These are phyloP conservation scores for Brachycybe producta DNA, from an alignment of 2,888 invertebrate genomes.

Conservation along the genomic window DNA sequence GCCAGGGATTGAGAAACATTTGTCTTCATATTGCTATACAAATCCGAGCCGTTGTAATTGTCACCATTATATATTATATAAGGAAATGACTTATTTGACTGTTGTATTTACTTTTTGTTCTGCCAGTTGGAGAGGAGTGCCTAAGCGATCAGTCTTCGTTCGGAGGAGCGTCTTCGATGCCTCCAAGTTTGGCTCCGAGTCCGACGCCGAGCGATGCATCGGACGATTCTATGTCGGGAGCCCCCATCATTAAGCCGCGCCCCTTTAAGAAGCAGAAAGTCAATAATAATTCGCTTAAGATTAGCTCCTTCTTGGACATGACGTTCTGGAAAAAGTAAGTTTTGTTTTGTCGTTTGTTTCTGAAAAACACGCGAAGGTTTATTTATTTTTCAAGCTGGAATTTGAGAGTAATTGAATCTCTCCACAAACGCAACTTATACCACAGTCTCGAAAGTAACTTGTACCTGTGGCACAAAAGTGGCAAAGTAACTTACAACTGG, in stretches of 20 bases:
- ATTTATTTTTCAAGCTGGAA: no score
- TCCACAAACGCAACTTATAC: no score
- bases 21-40: no score
- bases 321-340: conserved; percentile 53
- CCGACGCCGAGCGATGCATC: conserved; percentile 29
- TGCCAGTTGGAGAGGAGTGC: conserved; percentile 24
- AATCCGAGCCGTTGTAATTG: no score
- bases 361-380: no score
- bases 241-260: conserved; percentile 6
- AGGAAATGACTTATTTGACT: no score
- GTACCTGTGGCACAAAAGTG: no score
- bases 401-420: no score
- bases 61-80: no score
- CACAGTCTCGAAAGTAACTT: no score
- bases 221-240: conserved; percentile 24
- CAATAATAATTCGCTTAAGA: conserved; percentile 19
- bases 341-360: neutral
- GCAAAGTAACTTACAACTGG: neutral
- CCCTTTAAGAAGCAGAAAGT: conserved; percentile 17
- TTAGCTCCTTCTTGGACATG: conserved; percentile 46
- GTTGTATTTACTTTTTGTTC: no score
- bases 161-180: conserved; percentile 20
- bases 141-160: conserved; percentile 22
- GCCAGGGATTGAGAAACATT: no score
- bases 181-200: conserved; percentile 23